Evolutionary conservation across 2,888 invertebrate species (phyloP), one percentile per base, ranked within the genome.

Genomic region (Entomobrya multifasciata): DNA sequence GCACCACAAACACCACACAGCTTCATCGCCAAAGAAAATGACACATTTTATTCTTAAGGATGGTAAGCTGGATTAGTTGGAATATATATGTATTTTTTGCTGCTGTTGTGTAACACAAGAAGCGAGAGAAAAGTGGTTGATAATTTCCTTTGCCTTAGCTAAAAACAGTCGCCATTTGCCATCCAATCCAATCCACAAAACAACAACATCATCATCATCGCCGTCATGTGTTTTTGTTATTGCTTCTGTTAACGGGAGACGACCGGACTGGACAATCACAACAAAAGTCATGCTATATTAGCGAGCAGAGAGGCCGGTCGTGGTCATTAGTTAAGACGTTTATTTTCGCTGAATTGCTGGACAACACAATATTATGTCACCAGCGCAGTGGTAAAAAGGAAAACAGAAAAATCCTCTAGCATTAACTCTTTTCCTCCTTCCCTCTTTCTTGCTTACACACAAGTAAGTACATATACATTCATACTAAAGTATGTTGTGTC

Each of bases 301-400:
- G 17, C 20, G 41, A 74, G 47, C 20, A 74, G 36, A 55, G 22
- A 52, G 36, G 36, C 55, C 52, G 55, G 74, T 55, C 55, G 20
- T 15, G 57, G 62, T 83, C 65, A 76, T 83, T 83, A 83, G 81
- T 82, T 82, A 82, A 82, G 81, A 82, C 60, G 81, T 82, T 82
- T 49, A 30, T 74, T 74, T 74, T 30, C 11, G 13, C 6, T 17
- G 25, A 74, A 74, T 74, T 74, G 36, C 74, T 70, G 47, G 36
- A 55, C n/a, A 27, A 27, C 72, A n/a, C 17, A 41, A 27, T 74
- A 52, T 74, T 74, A 74, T 74, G 74, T 49, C 74, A 52, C 52
- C 36, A 20, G 27, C 22, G 44, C 67, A 30, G 36, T 0, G 30
- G 13, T 17, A 47, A 41, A 36, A 36, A 36, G 36, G 49, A 65